Evolutionary conservation across 2,113 vertebrate genomes (phyloP).

Genomic region (Leptosomus discolor): DNA sequence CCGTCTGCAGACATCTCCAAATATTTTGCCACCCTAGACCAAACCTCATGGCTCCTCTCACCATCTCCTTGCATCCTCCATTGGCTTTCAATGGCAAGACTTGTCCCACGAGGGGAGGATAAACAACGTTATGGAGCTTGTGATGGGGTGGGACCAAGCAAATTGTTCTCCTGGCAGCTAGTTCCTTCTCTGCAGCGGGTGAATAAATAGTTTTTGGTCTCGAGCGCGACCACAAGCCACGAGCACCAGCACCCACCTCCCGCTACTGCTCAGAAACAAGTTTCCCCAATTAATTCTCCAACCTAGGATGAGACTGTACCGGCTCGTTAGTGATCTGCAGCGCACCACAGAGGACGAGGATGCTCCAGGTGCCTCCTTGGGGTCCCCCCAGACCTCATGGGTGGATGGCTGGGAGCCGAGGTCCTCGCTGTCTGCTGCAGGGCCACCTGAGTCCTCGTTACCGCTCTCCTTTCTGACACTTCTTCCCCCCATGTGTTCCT

Average conservation of each 20-base stretch:
- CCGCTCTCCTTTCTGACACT: background rate
- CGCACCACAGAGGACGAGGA: background rate
- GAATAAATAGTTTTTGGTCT: background rate
- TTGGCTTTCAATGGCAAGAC: background rate
- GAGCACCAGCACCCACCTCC: background rate
- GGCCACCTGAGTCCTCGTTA: background rate
- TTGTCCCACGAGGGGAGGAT: background rate
- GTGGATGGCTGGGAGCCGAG: background rate
- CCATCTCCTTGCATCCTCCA: too few species aligned
- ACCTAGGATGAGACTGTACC: background rate
- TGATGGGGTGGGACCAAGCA: background rate
- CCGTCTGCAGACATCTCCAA: background rate
- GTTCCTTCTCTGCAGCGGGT: background rate
- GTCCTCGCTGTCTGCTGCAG: background rate
- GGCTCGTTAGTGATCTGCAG: background rate
- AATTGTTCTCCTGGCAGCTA: background rate
- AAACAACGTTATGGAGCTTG: background rate
- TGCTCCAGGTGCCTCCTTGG: background rate
- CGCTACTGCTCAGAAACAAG: background rate
- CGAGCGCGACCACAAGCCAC: accelerated
- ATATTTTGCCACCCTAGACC: background rate
- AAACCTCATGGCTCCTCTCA: background rate
- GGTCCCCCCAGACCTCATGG: background rate
- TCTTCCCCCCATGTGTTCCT: background rate
- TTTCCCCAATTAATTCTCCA: background rate